A percentile compares a stretch with the other conserved stretches of the same genome.
Evolutionary conservation across 2,113 vertebrate genomes (phyloP).

Genomic region (Pterocles orientalis): DNA sequence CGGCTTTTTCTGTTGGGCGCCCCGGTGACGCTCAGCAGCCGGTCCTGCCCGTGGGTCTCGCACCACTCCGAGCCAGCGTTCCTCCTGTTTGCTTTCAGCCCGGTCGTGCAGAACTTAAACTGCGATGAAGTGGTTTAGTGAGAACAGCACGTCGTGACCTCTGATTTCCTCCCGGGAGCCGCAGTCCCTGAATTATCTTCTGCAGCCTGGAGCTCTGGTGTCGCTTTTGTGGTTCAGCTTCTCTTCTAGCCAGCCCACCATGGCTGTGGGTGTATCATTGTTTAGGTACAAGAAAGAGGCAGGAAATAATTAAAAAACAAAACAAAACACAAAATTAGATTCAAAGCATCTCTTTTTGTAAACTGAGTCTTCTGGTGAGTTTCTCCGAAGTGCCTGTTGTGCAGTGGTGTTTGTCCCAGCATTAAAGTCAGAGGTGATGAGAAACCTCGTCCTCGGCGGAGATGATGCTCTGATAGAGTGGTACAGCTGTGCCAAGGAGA

Average conservation of each 20-base stretch:
- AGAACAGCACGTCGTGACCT: conserved; percentile 28
- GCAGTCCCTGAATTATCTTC: conserved; percentile 54
- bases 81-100: background rate
- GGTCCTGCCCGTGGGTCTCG: background rate
- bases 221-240: background rate
- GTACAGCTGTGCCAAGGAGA: background rate
- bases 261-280: background rate
- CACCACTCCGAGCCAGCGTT: background rate
- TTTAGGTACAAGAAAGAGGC: background rate
- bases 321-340: background rate
- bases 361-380: background rate
- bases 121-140: conserved; percentile 43
- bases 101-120: background rate
- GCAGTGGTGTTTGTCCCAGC: background rate
- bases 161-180: conserved; percentile 56
- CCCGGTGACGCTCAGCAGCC: background rate
- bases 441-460: background rate
- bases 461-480: background rate
- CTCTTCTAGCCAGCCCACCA: background rate
- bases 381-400: background rate
- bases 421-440: background rate
- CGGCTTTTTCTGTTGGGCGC: too few relatives aligned
- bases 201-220: background rate
- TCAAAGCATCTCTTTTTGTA: background rate
- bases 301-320: background rate